Conservation (phyloP, 2,888 invertebrate species). For the Busseola fusca region DNA sequence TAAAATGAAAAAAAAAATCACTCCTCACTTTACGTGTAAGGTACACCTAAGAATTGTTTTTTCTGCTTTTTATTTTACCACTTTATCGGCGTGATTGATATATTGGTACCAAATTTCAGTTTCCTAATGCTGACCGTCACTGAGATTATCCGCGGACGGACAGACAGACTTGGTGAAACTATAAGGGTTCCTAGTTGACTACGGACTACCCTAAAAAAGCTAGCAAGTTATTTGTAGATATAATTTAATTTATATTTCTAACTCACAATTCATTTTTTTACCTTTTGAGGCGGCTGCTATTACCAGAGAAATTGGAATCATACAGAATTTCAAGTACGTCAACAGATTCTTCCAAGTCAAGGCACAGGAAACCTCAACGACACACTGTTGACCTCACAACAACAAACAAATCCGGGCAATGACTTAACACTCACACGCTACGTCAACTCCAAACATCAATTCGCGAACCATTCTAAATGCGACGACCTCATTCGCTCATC, state of each 20-base stretch:
- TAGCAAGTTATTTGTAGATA: not conserved
- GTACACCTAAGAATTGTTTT: too few species aligned
- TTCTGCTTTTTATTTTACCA: too few species aligned
- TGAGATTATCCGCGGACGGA: too few species aligned
- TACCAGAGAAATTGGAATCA: not conserved
- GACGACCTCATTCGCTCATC: constrained; percentile 28
- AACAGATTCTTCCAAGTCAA: not conserved
- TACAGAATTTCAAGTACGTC: not conserved
- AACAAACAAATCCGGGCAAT: constrained; percentile 5
- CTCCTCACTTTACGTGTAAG: too few species aligned
- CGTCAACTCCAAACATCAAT: not conserved
- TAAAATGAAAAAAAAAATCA: too few species aligned
- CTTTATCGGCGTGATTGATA: too few species aligned
- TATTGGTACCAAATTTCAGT: too few species aligned
- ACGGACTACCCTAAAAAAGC: too few species aligned
- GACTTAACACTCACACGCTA: constrained; percentile 4
- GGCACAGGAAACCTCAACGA: not conserved
- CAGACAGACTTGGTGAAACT: too few species aligned
- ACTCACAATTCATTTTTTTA: too few species aligned
- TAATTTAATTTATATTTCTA: not conserved
- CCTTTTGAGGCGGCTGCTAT: not conserved
- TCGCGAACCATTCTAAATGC: constrained; percentile 25
- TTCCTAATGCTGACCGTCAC: too few species aligned
- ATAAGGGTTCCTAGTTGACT: too few species aligned
- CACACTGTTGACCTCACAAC: not conserved